A percentile compares a stretch with the other conserved stretches of the same genome.
phyloP scores from a whole-genome alignment of 1,140 invertebrate genomes.

The Ridgeia piscesae region DNA sequence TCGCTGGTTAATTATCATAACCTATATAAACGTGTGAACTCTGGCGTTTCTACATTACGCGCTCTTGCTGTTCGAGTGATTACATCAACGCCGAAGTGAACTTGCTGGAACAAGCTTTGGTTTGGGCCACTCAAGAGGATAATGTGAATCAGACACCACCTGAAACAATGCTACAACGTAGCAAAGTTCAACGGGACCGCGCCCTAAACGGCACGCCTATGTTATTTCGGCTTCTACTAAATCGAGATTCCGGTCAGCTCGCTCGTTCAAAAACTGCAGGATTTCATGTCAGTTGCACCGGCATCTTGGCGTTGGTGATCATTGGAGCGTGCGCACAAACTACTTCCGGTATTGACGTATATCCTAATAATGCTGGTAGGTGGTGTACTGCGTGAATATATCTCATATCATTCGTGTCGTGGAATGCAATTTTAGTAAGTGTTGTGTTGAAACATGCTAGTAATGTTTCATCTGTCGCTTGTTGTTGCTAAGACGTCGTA shows the following conservation, averaged over 20 bases:
- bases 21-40: background rate
- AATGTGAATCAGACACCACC: background rate
- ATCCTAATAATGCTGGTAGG: background rate
- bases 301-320: background rate
- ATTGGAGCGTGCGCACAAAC: background rate
- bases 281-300: background rate
- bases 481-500: background rate
- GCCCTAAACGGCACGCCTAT: background rate
- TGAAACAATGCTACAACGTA: background rate
- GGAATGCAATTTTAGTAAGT: background rate
- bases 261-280: background rate
- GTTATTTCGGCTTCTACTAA: background rate
- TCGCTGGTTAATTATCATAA: background rate
- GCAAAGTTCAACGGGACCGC: background rate
- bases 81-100: background rate
- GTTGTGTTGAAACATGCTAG: background rate
- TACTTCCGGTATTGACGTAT: background rate
- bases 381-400: background rate
- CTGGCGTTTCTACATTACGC: background rate
- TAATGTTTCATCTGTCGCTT: background rate
- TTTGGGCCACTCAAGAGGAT: background rate
- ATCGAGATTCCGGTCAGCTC: background rate
- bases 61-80: background rate
- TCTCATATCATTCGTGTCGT: background rate
- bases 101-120: background rate